Conservation (phyloP, 35 echinoderm and acorn worm genomes). For the Holothuria glaberrima region DNA sequence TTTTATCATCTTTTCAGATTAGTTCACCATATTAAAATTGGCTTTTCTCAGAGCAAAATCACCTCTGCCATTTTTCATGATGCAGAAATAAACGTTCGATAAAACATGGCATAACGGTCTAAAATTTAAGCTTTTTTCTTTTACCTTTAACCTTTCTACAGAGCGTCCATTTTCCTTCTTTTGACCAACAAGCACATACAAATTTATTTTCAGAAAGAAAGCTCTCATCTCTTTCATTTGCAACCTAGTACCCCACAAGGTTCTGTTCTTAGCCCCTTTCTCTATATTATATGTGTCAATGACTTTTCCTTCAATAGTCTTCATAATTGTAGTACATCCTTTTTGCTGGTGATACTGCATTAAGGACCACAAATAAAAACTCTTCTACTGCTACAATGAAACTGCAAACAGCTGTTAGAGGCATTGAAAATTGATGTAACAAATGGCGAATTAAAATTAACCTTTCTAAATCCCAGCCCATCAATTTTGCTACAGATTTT, state of each 20-base stretch:
- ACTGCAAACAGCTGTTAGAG: no score
- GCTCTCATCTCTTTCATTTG: not conserved
- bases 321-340: not conserved
- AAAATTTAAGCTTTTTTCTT: not conserved
- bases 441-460: no score
- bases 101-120: conserved; percentile 24
- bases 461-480: no score
- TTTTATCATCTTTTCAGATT: not conserved
- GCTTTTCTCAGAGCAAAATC: not conserved
- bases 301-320: not conserved
- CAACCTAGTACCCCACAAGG: not conserved
- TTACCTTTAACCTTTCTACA: not conserved
- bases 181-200: not conserved
- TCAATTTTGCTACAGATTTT: no score
- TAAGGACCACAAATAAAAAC: not conserved
- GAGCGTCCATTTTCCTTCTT: not conserved
- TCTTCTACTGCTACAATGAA: no score
- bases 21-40: not conserved
- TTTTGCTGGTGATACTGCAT: not conserved
- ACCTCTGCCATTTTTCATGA: not conserved
- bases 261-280: not conserved
- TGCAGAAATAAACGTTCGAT: conserved; percentile 1
- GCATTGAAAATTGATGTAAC: no score
- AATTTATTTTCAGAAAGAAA: not conserved
- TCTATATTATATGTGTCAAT: no score